Conservation (phyloP, 2,113 vertebrate genomes). For the Charadrius vociferus region DNA sequence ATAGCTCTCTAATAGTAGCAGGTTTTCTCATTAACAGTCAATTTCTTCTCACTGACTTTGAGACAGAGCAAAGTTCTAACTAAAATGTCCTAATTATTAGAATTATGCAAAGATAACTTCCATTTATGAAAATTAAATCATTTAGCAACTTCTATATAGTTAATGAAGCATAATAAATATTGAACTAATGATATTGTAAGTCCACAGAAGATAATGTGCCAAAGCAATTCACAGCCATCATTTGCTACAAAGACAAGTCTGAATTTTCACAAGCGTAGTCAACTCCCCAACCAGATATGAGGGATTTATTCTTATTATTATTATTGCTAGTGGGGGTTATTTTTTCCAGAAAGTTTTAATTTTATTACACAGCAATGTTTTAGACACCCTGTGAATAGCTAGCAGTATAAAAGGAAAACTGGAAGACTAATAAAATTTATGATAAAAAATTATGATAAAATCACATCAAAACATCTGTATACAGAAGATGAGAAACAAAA, state of each 20-base stretch:
- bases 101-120: conserved; percentile 23
- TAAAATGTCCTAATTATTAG: conserved; percentile 28
- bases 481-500: neutral
- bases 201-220: conserved; percentile 2
- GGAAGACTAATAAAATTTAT: neutral
- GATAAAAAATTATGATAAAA: conserved; percentile 1
- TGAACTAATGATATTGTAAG: conserved; percentile 51
- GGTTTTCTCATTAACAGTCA: neutral
- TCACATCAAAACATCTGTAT: neutral
- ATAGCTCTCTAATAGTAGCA: neutral
- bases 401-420: neutral
- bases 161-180: conserved; percentile 55
- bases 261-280: neutral
- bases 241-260: neutral
- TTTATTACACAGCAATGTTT: neutral
- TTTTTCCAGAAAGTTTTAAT: neutral
- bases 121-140: conserved; percentile 52
- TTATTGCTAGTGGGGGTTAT: neutral
- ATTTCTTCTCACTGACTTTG: conserved; percentile 4
- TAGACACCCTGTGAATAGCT: neutral
- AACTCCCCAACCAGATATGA: neutral
- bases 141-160: conserved; percentile 27
- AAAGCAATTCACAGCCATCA: conserved; percentile 16
- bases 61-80: neutral
- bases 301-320: neutral